Conservation (phyloP, 2,113 vertebrate genomes). For the Hepsetus odoe region DNA sequence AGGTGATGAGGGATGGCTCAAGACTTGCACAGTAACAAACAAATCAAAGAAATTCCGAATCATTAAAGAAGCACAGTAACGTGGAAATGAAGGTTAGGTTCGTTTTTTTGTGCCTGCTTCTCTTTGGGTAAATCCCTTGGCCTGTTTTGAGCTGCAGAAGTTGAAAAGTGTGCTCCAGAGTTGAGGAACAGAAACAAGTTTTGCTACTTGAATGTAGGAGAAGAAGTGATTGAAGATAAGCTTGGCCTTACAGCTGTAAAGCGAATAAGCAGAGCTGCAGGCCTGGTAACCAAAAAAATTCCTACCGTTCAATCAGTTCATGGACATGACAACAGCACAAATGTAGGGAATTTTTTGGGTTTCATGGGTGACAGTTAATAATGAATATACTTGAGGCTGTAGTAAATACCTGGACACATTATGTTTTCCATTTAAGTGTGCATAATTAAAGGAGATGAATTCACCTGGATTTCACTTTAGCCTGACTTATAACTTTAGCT, state of each 20-base stretch:
- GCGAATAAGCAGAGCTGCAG: neutral
- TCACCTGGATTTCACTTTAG: neutral
- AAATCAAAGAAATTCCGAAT: no score
- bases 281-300: neutral
- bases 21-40: no score
- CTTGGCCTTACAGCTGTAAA: neutral
- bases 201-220: neutral
- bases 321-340: neutral
- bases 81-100: no score
- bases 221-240: neutral
- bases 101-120: neutral
- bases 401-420: neutral
- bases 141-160: neutral
- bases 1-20: no score
- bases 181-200: slow-evolving; percentile 22
- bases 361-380: neutral
- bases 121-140: neutral
- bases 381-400: neutral
- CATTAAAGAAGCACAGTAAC: no score
- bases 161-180: neutral
- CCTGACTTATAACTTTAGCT: neutral
- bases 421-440: neutral
- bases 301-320: neutral
- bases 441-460: no score
- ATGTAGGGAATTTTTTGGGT: neutral